Evolutionary conservation across 2,888 invertebrate genomes (phyloP).

Genomic region (Chloroclystis v-ata): DNA sequence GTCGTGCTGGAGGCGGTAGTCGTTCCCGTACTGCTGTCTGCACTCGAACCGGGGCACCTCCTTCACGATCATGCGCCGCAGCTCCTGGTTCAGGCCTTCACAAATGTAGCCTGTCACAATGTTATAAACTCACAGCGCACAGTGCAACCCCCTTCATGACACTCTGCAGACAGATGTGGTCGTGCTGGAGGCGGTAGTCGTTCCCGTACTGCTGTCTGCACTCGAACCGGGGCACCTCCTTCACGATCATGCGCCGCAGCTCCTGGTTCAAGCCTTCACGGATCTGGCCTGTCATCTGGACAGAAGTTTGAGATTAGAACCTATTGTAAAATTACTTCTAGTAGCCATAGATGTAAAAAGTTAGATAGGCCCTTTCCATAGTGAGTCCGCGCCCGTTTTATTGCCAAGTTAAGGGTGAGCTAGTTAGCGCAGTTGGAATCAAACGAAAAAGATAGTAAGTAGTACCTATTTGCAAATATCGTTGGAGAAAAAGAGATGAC

Average conservation of each 20-base stretch:
- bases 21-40: slow-evolving; percentile 58
- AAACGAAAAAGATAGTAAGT: too few species aligned
- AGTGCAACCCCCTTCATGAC: slow-evolving; percentile 59
- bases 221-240: slow-evolving; percentile 45
- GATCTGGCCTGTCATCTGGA: slow-evolving; percentile 62
- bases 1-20: slow-evolving; percentile 64
- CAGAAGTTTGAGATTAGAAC: not conserved
- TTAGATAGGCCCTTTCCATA: too few species aligned
- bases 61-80: slow-evolving; percentile 64
- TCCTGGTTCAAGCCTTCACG: slow-evolving; percentile 69
- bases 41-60: slow-evolving; percentile 52
- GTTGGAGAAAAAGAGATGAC: too few species aligned
- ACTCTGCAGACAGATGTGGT: slow-evolving; percentile 65
- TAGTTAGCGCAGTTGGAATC: too few species aligned
- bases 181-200: slow-evolving; percentile 63
- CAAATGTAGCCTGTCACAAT: slow-evolving; percentile 65
- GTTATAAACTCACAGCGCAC: slow-evolving; percentile 37
- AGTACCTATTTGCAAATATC: too few species aligned
- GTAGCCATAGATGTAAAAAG: too few species aligned
- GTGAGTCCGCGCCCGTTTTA: too few species aligned
- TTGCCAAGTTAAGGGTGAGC: too few species aligned
- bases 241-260: slow-evolving; percentile 64
- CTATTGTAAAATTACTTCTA: too few species aligned
- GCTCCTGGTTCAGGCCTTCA: slow-evolving; percentile 68
- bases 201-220: slow-evolving; percentile 62